phyloP scores from a whole-genome alignment of 1,140 invertebrate genomes.

The Lanistes nyassanus region DNA sequence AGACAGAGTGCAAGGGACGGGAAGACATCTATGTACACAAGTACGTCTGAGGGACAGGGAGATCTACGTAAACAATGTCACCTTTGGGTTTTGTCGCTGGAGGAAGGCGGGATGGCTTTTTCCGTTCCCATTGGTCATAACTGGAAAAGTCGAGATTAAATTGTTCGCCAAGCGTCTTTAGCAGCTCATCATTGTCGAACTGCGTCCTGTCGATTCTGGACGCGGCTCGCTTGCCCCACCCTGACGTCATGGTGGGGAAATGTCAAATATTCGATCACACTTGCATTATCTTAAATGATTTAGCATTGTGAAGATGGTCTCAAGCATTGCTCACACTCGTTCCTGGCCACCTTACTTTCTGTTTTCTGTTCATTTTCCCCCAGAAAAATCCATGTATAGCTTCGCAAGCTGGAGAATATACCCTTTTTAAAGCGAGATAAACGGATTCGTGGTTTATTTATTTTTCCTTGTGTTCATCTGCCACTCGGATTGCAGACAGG shows the following conservation, averaged over 20 bases:
- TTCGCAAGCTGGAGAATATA: background rate
- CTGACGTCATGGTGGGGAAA: conserved; percentile 33
- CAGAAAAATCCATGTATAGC: background rate
- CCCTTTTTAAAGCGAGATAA: too few species aligned
- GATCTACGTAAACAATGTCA: background rate
- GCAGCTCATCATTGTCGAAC: conserved; percentile 52
- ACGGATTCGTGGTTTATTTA: too few species aligned
- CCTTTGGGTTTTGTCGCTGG: conserved; percentile 25
- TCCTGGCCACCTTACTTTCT: background rate
- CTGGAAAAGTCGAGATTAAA: conserved; percentile 52
- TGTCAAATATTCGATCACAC: too few species aligned
- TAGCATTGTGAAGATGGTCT: background rate
- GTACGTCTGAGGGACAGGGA: background rate
- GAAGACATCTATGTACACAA: background rate
- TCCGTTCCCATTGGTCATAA: conserved; percentile 52
- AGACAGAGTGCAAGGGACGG: background rate
- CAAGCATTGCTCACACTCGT: background rate
- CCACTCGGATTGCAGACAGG: too few species aligned
- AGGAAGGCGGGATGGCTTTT: conserved; percentile 28
- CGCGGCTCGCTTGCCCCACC: conserved; percentile 43
- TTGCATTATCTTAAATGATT: background rate
- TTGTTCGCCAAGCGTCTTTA: conserved; percentile 47
- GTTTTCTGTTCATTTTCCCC: background rate
- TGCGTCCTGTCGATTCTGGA: conserved; percentile 43
- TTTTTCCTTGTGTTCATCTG: too few species aligned